A percentile compares a stretch with the other conserved stretches of the same genome.
Evolutionary conservation across 2,113 vertebrate species (phyloP).

Genomic region (Paratilapia polleni): DNA sequence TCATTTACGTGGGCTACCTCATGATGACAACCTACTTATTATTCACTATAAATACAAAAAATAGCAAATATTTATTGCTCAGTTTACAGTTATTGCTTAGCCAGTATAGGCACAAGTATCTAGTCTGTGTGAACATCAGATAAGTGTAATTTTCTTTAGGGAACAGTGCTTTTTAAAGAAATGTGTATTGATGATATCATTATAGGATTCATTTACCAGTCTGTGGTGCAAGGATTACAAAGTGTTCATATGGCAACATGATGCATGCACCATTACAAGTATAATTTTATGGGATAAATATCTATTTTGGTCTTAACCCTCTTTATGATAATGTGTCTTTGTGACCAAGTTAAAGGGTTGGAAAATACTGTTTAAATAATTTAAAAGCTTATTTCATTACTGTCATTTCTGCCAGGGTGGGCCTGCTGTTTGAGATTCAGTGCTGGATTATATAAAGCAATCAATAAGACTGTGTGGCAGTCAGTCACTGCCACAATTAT

Average conservation of each 20-base stretch:
- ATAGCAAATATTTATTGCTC: not conserved
- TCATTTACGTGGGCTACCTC: conserved; percentile 10
- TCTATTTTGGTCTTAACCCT: not conserved
- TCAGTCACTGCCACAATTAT: not conserved
- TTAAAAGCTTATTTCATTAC: not conserved
- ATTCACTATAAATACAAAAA: not conserved
- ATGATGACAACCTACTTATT: not conserved
- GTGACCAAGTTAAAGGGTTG: not conserved
- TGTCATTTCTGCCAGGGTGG: not conserved
- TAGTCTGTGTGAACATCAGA: not conserved
- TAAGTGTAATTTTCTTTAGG: not conserved
- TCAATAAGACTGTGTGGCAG: conserved; percentile 7
- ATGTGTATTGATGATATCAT: conserved; percentile 4
- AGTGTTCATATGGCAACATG: not conserved
- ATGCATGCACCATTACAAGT: not conserved
- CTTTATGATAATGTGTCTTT: not conserved
- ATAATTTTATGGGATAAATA: not conserved
- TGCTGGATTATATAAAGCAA: conserved; percentile 7
- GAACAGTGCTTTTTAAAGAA: not conserved
- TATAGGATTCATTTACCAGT: conserved; percentile 11
- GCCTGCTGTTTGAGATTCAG: not conserved
- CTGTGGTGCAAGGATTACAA: not conserved
- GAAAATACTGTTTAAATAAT: conserved; percentile 4
- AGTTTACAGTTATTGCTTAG: not conserved
- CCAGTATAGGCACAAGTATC: not conserved